Percentiles rank a stretch among this genome's conserved stretches.
phyloP scores from a whole-genome alignment of 1,140 invertebrate genomes.

The Cyclina sinensis region DNA sequence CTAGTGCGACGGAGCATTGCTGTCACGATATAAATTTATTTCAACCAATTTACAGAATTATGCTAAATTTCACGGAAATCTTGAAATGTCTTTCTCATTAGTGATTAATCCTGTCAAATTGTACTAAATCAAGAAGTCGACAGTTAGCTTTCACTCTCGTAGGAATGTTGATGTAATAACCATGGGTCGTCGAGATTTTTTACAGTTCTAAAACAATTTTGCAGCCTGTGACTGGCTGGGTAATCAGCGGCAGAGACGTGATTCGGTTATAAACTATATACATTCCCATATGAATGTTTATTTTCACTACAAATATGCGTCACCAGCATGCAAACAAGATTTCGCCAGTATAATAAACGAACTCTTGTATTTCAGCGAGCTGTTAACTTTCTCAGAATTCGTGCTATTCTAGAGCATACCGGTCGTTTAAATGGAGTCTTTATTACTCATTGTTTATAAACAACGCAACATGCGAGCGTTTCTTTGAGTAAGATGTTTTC shows the following conservation, averaged over 20 bases:
- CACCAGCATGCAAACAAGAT: constrained; percentile 60
- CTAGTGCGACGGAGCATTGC: constrained; percentile 33
- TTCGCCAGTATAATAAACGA: constrained; percentile 52
- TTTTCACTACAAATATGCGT: constrained; percentile 54
- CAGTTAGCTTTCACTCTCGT: background rate
- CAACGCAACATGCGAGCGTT: constrained; percentile 14
- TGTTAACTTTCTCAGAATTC: constrained; percentile 57
- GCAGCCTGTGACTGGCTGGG: background rate
- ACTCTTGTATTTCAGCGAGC: constrained; percentile 51
- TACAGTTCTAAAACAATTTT: constrained; percentile 16
- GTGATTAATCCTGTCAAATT: constrained; percentile 60
- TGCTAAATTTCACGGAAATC: constrained; percentile 54
- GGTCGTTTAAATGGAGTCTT: constrained; percentile 13
- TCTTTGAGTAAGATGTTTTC: constrained; percentile 13
- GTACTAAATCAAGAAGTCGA: constrained; percentile 38
- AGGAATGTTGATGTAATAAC: constrained; percentile 57
- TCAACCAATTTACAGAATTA: constrained; percentile 61
- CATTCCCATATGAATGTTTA: constrained; percentile 68
- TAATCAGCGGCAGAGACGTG: constrained; percentile 22
- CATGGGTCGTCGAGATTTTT: constrained; percentile 39
- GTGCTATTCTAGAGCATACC: constrained; percentile 22
- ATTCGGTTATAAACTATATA: constrained; percentile 38
- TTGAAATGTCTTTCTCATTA: constrained; percentile 39
- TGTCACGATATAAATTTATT: constrained; percentile 54
- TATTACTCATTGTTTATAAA: constrained; percentile 56